Evolutionary conservation across 2,888 invertebrate species (phyloP).

Genomic region (Epinotia demarniana): DNA sequence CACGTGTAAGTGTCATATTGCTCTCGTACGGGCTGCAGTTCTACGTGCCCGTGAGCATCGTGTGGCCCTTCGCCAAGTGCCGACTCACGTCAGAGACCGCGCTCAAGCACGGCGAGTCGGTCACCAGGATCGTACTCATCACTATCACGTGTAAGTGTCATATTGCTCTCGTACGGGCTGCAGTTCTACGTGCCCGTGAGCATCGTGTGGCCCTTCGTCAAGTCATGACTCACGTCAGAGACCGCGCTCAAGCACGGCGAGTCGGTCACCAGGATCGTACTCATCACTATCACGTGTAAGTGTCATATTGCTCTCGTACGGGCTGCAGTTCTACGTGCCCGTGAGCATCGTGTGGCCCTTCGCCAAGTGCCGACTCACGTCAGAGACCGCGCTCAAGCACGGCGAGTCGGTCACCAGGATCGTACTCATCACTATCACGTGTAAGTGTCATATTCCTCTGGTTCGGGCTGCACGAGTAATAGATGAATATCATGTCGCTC

Average conservation of each 20-base stretch:
- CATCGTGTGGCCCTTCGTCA: constrained; percentile 89
- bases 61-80: constrained; percentile 86
- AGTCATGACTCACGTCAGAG: constrained; percentile 79
- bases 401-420: too few relatives aligned
- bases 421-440: too few relatives aligned
- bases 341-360: too few relatives aligned
- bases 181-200: constrained; percentile 94
- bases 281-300: too few relatives aligned
- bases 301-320: too few relatives aligned
- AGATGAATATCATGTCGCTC: too few relatives aligned
- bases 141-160: constrained; percentile 89
- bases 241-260: constrained; percentile 85
- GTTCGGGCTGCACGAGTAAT: too few relatives aligned
- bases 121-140: constrained; percentile 88
- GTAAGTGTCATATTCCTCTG: too few relatives aligned
- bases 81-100: constrained; percentile 85
- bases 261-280: too few relatives aligned
- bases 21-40: constrained; percentile 74
- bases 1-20: constrained; percentile 86
- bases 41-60: constrained; percentile 94
- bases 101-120: constrained; percentile 88
- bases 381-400: too few relatives aligned
- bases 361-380: too few relatives aligned
- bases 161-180: not conserved
- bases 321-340: too few relatives aligned